These are phyloP conservation scores for Trichosurus vulpecula DNA, from an alignment of 2,797 vertebrate genomes.

Conservation along the genomic window DNA sequence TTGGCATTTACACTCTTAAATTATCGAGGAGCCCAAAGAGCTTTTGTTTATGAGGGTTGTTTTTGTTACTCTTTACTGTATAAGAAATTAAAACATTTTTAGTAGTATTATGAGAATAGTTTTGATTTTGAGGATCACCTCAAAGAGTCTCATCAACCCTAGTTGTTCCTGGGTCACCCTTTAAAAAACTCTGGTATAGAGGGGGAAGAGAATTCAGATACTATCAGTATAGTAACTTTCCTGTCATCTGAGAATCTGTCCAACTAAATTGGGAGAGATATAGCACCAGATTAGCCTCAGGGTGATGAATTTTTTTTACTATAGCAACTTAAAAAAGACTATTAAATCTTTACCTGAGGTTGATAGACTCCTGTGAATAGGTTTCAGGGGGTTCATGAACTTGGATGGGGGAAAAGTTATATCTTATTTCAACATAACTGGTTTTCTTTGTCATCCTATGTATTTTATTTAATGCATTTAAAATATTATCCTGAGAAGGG, in stretches of 20 bases:
- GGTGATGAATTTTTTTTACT: neutral
- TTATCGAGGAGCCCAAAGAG: neutral
- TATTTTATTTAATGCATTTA: neutral
- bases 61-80: neutral
- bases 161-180: neutral
- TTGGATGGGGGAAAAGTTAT: neutral
- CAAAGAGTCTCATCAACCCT: neutral
- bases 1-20: neutral
- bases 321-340: neutral
- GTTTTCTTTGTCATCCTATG: neutral
- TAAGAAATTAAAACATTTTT: neutral
- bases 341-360: neutral
- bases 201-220: neutral
- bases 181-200: neutral
- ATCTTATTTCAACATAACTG: neutral
- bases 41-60: neutral
- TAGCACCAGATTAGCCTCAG: neutral
- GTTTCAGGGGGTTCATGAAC: neutral
- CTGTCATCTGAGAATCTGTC: neutral
- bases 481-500: neutral
- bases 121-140: neutral
- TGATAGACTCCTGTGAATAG: neutral
- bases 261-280: neutral
- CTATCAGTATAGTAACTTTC: neutral
- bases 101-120: neutral